Conservation (phyloP, 1,140 invertebrate genomes). For the Penaeus chinensis region DNA sequence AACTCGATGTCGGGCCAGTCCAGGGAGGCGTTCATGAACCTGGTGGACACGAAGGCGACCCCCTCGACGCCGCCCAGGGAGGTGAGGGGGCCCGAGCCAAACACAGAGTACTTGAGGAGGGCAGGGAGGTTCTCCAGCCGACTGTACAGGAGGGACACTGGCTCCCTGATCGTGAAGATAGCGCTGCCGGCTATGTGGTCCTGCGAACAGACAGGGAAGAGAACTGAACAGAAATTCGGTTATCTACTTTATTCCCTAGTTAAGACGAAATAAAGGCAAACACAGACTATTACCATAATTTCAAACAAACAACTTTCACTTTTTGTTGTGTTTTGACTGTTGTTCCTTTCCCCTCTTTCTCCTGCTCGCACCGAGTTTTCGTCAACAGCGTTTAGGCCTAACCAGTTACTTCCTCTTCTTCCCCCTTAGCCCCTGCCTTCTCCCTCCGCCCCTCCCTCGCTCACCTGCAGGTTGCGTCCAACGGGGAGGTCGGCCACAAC, state of each 20-base stretch:
- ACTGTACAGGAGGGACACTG: conserved; percentile 3
- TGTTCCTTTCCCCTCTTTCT: too few relatives aligned
- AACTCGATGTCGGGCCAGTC: conserved; percentile 89
- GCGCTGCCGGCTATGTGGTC: conserved; percentile 25
- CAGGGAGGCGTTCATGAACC: conserved; percentile 82
- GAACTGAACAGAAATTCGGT: too few relatives aligned
- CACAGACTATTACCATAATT: too few relatives aligned
- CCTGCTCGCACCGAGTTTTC: too few relatives aligned
- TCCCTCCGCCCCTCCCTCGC: neutral
- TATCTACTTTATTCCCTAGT: too few relatives aligned
- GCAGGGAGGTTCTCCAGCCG: conserved; percentile 15
- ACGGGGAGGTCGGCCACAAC: conserved; percentile 32
- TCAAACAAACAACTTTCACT: too few relatives aligned
- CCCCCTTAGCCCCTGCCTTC: too few relatives aligned
- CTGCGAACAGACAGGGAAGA: neutral
- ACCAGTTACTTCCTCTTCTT: too few relatives aligned
- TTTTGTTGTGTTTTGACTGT: too few relatives aligned
- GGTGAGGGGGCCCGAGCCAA: conserved; percentile 80
- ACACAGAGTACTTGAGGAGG: neutral
- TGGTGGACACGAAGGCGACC: conserved; percentile 88
- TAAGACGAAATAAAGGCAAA: too few relatives aligned
- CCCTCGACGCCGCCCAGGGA: conserved; percentile 91
- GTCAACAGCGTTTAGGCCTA: too few relatives aligned
- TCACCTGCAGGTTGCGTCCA: conserved; percentile 32
- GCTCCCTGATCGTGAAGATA: conserved; percentile 26